phyloP scores from a whole-genome alignment of 2,113 vertebrate genomes.

The Amia ocellicauda region DNA sequence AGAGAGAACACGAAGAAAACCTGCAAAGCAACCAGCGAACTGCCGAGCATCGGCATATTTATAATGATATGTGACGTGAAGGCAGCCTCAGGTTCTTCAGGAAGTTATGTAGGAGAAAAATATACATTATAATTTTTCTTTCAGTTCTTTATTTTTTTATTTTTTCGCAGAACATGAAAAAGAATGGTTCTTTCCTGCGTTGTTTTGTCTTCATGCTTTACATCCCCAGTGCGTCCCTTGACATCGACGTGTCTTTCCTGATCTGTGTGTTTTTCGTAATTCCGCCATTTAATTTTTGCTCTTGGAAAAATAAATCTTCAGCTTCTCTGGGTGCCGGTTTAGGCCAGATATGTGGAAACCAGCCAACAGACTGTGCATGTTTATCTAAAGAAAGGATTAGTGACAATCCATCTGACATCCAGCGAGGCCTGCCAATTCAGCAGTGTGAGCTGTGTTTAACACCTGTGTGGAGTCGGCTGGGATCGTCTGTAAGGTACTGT shows the following conservation, averaged over 20 bases:
- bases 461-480: not conserved
- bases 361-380: not conserved
- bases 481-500: not conserved
- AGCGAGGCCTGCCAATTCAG: too few species aligned
- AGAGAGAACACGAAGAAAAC: too few species aligned
- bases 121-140: not conserved
- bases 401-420: not conserved
- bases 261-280: not conserved
- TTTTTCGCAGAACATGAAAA: not conserved
- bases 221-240: not conserved
- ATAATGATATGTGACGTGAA: too few species aligned
- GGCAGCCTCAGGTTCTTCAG: too few species aligned
- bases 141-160: not conserved
- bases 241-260: not conserved
- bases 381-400: conserved; percentile 2
- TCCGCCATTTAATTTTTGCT: not conserved
- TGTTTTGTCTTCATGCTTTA: not conserved
- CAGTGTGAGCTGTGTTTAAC: too few species aligned
- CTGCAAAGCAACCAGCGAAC: too few species aligned
- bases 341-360: not conserved
- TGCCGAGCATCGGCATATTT: too few species aligned
- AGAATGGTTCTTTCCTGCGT: not conserved
- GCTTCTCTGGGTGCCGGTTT: not conserved
- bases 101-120: conserved; percentile 9
- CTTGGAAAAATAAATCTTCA: not conserved